Conservation (phyloP, 2,888 invertebrate species). For the Apamea monoglypha region DNA sequence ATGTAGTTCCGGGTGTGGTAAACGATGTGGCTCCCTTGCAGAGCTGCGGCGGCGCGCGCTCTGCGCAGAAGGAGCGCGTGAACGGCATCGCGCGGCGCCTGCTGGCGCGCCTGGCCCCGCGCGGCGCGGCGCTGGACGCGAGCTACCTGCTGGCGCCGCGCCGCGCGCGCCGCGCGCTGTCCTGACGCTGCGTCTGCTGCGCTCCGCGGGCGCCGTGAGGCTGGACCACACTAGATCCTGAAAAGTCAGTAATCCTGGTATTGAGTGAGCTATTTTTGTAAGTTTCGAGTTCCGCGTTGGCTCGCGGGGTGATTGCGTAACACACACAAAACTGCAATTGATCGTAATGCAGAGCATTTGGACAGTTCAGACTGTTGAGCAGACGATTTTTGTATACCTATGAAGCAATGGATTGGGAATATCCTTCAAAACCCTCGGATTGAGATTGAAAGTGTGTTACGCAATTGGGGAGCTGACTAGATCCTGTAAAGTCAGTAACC, state of each 20-base stretch:
- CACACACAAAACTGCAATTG: neutral
- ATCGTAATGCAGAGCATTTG: neutral
- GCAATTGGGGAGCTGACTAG: neutral
- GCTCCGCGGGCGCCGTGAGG: neutral
- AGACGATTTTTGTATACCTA: neutral
- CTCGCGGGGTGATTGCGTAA: neutral
- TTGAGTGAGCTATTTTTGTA: neutral
- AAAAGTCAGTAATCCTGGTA: neutral
- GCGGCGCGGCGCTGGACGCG: conserved; percentile 72
- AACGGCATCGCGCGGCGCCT: conserved; percentile 84
- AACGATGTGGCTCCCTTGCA: neutral
- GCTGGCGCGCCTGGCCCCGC: conserved; percentile 76
- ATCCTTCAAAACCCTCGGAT: neutral
- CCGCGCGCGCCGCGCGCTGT: conserved; percentile 65
- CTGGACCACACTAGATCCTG: neutral
- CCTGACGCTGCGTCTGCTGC: conserved; percentile 62
- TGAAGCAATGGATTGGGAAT: neutral
- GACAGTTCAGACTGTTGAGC: neutral
- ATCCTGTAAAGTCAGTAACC: neutral
- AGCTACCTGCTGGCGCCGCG: conserved; percentile 62
- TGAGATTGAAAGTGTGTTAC: neutral
- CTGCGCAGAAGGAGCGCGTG: conserved; percentile 82
- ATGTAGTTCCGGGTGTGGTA: neutral
- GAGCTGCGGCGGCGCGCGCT: conserved; percentile 48
- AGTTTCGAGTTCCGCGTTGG: no score